Evolutionary conservation across 2,113 vertebrate species (phyloP).

Genomic region (Peromyscus polionotus): DNA sequence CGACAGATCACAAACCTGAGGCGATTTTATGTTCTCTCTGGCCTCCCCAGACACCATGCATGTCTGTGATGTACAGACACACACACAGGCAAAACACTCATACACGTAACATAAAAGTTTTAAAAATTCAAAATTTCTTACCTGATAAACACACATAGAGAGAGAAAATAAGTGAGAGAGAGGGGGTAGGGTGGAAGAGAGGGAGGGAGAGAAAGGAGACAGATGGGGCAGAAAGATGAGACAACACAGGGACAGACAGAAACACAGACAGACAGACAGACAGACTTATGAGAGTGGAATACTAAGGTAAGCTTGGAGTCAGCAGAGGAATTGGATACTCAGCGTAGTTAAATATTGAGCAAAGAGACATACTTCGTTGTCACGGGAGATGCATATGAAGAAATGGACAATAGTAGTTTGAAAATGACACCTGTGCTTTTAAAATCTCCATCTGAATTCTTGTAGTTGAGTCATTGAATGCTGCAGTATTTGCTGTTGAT

Average conservation of each 20-base stretch:
- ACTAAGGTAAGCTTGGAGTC: background rate
- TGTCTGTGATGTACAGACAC: background rate
- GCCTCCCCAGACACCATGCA: background rate
- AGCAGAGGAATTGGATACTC: background rate
- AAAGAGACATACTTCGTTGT: background rate
- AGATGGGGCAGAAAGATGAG: background rate
- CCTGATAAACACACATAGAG: background rate
- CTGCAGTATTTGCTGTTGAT: background rate
- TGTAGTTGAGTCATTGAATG: background rate
- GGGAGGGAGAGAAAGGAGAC: background rate
- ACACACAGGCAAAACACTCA: background rate
- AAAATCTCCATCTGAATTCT: background rate
- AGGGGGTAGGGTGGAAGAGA: too few relatives aligned
- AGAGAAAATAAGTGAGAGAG: background rate
- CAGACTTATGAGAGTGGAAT: background rate
- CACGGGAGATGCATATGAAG: background rate
- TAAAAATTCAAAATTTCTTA: background rate
- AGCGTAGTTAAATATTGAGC: background rate
- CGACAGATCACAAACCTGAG: background rate
- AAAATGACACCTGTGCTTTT: background rate
- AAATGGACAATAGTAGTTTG: background rate
- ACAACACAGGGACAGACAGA: background rate
- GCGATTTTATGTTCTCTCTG: background rate
- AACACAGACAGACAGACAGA: background rate
- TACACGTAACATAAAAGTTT: background rate